Conservation (phyloP, 2,113 vertebrate species). For the Catharus minimus region DNA sequence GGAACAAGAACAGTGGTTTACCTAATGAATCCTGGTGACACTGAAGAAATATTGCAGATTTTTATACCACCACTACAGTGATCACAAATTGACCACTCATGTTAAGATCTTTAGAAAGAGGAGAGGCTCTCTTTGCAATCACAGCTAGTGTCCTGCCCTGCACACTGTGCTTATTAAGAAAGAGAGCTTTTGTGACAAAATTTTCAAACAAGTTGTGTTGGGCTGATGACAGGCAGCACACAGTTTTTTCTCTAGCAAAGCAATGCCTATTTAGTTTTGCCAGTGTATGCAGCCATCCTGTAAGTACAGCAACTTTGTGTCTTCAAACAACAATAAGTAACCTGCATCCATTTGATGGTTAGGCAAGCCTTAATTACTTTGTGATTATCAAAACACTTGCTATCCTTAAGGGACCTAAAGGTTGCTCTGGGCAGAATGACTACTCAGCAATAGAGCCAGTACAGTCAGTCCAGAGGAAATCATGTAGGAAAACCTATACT, state of each 20-base stretch:
- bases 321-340: neutral
- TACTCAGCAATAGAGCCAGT: neutral
- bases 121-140: neutral
- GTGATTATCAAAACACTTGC: neutral
- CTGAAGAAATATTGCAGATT: neutral
- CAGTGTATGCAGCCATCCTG: neutral
- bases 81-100: neutral
- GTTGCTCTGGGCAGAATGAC: neutral
- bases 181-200: neutral
- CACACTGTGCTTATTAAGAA: neutral
- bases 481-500: neutral
- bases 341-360: neutral
- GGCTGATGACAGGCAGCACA: neutral
- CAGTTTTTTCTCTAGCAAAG: neutral
- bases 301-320: neutral
- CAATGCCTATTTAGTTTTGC: neutral
- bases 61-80: neutral
- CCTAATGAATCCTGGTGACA: neutral
- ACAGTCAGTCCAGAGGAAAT: neutral
- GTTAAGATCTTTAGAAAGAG: neutral
- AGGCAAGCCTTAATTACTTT: neutral
- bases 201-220: constrained; percentile 1
- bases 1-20: neutral
- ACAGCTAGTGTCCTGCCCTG: neutral
- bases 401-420: neutral